Evolutionary conservation across 1,140 invertebrate species (phyloP), one percentile per base, ranked within the genome.

Genomic region (Globodera rostochiensis): DNA sequence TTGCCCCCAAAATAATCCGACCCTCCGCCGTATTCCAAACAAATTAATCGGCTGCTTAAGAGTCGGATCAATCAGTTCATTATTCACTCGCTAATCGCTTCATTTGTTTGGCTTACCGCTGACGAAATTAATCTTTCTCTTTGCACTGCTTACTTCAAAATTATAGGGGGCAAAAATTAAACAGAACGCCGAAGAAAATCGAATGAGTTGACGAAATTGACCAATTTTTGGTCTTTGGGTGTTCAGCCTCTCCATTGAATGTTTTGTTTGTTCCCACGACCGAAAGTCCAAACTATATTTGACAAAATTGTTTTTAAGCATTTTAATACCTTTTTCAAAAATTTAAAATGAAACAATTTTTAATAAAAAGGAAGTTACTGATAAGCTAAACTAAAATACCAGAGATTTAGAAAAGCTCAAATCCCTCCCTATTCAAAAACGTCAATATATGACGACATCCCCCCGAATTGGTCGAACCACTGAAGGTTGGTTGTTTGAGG

Each of bases 401-500:
- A 13, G 60, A 15, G 60, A 15, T 66, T 66, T 2, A 66, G 60
- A 66, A 66, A 21, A 66, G 60, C 60, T 2, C 60, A 13, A 66
- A 66, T 21, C 36, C 36, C 36, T 53, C 50, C 50, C 50, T 13
- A 64, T 15, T 71, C 69, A 71, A 71, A 47, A 71, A 19, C 1
- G 19, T 9, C 5, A 71, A 64, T 64, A 36, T 47, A 78, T 69
- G 19, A 64, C 67, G 50, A 47, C 77, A 69, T 21, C 64, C 8
- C 46, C 64, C 13, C 77, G 64, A 69, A 49, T 69, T 78, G 70
- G 60, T 71, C 60, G 49, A 36, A 78, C 77, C 53, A 78, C 25
- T 50, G 77, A 78, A 45, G 77, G 77, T 78, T 53, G 11, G 47
- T 13, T 50, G 36, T 64, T 60, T 13, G 66, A n/a, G 66, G 15